Evolutionary conservation across 2,113 vertebrate genomes (phyloP).

Genomic region (Okapia johnstoni): DNA sequence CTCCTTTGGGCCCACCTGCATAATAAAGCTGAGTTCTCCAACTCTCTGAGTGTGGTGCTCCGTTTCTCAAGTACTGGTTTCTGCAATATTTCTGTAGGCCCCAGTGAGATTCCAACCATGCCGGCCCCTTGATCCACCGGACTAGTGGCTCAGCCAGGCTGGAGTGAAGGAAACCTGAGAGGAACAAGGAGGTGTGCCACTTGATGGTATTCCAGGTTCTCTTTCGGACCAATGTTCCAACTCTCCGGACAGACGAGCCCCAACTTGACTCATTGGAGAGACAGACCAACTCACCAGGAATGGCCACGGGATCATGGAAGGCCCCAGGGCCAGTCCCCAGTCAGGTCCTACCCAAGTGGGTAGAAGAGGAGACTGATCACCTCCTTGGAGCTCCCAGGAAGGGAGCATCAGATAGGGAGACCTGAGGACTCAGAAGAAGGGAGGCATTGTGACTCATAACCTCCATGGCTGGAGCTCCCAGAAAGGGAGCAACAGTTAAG

Average conservation of each 20-base stretch:
- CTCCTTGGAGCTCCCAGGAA: background rate
- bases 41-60: background rate
- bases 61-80: background rate
- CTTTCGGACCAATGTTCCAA: background rate
- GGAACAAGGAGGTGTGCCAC: background rate
- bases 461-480: no score
- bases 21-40: background rate
- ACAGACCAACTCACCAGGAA: background rate
- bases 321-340: background rate
- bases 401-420: no score
- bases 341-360: background rate
- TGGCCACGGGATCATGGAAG: background rate
- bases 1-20: background rate
- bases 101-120: background rate
- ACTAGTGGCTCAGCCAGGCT: background rate
- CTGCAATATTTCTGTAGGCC: background rate
- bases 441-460: no score
- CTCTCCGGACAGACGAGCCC: background rate
- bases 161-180: background rate
- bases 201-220: background rate
- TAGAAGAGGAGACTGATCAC: background rate
- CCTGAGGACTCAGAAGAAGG: no score
- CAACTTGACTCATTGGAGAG: background rate
- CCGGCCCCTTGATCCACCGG: rapidly evolving
- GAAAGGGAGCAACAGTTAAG: no score